These are phyloP conservation scores for Creontiades dilutus DNA, from an alignment of 2,888 invertebrate genomes.

Conservation along the genomic window DNA sequence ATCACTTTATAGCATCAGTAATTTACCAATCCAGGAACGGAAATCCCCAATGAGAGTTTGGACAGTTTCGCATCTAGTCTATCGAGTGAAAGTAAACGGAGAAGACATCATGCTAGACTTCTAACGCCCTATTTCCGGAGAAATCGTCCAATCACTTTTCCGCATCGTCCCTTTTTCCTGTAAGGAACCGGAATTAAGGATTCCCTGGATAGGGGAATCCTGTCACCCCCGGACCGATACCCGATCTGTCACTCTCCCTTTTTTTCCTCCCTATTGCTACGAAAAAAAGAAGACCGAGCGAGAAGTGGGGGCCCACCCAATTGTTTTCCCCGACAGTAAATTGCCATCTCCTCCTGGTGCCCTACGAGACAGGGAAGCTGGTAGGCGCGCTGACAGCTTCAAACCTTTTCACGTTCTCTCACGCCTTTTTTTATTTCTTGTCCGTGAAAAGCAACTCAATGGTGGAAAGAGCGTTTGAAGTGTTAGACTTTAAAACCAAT, in stretches of 20 bases:
- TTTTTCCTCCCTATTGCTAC: conserved; percentile 15
- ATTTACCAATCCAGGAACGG: too few relatives aligned
- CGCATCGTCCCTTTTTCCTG: not conserved
- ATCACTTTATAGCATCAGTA: too few relatives aligned
- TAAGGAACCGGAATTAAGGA: conserved; percentile 48
- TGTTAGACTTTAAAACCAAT: conserved; percentile 38
- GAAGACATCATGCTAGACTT: not conserved
- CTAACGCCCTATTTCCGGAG: not conserved
- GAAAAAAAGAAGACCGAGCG: conserved; percentile 9
- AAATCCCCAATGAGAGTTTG: too few relatives aligned
- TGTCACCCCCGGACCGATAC: conserved; percentile 59
- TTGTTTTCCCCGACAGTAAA: conserved; percentile 66
- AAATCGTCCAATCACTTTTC: conserved; percentile 6
- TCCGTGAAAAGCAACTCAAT: conserved; percentile 23
- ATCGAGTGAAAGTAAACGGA: not conserved
- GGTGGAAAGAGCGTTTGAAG: conserved; percentile 30
- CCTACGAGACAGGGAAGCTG: conserved; percentile 21
- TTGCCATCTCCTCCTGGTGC: conserved; percentile 59
- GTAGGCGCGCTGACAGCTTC: conserved; percentile 45
- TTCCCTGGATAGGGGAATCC: conserved; percentile 43
- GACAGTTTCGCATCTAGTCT: not conserved
- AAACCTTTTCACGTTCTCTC: conserved; percentile 40
- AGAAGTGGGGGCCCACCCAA: conserved; percentile 28
- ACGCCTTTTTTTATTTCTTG: conserved; percentile 5
- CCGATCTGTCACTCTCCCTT: conserved; percentile 57